phyloP scores from a whole-genome alignment of 2,113 vertebrate genomes.

The Actenoides lindsayi region DNA sequence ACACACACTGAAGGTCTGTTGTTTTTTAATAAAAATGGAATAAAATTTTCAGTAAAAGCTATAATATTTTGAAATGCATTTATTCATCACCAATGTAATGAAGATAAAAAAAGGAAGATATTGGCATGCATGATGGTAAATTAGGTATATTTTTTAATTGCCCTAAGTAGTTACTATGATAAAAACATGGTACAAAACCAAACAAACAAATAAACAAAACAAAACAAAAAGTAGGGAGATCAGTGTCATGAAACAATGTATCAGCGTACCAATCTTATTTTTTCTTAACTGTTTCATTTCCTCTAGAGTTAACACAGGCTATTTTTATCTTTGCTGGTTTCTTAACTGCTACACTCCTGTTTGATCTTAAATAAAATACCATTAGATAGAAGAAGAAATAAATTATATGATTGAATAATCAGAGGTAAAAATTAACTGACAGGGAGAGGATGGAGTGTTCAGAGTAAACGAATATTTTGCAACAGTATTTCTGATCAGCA shows the following conservation, averaged over 20 bases:
- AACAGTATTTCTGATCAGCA: not conserved
- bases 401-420: not conserved
- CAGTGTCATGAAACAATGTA: not conserved
- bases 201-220: accelerated
- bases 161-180: not conserved
- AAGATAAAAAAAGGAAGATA: not conserved
- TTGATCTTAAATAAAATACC: not conserved
- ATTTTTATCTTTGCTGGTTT: not conserved
- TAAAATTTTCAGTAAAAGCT: not conserved
- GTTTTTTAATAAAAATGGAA: not conserved
- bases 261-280: not conserved
- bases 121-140: not conserved
- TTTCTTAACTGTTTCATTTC: not conserved
- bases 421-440: not conserved
- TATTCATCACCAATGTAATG: not conserved
- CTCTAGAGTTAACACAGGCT: accelerated
- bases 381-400: not conserved
- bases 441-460: not conserved
- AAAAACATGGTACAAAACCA: not conserved
- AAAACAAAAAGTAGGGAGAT: not conserved
- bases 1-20: not conserved
- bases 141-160: not conserved
- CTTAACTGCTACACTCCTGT: not conserved
- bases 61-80: not conserved
- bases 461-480: not conserved